These are phyloP conservation scores for Platalea minor DNA, from an alignment of 2,797 vertebrate genomes.

Conservation along the genomic window DNA sequence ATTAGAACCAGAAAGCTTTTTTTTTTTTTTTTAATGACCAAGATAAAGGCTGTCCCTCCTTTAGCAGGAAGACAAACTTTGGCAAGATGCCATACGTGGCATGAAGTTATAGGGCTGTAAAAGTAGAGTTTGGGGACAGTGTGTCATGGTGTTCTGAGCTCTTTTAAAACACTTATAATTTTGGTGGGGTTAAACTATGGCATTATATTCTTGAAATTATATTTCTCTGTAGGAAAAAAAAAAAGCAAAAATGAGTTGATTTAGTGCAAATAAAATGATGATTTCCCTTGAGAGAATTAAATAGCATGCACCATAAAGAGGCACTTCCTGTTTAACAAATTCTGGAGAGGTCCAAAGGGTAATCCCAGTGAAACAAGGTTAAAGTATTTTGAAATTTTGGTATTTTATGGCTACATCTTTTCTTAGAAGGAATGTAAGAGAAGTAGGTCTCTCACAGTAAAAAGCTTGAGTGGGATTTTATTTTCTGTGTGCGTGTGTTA, in stretches of 20 bases:
- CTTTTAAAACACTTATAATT: background rate
- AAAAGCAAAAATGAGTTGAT: background rate
- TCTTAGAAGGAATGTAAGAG: background rate
- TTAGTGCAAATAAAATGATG: background rate
- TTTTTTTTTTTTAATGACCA: background rate
- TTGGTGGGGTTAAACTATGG: background rate
- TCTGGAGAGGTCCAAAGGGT: background rate
- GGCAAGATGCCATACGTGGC: background rate
- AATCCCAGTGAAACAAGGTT: background rate
- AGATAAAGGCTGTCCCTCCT: background rate
- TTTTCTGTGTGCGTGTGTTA: background rate
- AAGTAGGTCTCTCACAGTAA: background rate
- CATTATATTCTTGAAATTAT: background rate
- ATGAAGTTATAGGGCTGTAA: background rate
- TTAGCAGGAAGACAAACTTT: background rate
- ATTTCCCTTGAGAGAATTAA: background rate
- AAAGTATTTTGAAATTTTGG: background rate
- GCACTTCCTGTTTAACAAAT: background rate
- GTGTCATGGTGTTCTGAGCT: background rate
- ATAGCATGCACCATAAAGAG: background rate
- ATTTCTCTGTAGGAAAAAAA: background rate
- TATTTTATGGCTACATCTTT: background rate
- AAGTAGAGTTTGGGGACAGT: background rate
- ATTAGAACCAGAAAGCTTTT: background rate
- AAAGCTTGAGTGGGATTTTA: background rate